Conservation (phyloP, 1,140 invertebrate species). For the Solen grandis region DNA sequence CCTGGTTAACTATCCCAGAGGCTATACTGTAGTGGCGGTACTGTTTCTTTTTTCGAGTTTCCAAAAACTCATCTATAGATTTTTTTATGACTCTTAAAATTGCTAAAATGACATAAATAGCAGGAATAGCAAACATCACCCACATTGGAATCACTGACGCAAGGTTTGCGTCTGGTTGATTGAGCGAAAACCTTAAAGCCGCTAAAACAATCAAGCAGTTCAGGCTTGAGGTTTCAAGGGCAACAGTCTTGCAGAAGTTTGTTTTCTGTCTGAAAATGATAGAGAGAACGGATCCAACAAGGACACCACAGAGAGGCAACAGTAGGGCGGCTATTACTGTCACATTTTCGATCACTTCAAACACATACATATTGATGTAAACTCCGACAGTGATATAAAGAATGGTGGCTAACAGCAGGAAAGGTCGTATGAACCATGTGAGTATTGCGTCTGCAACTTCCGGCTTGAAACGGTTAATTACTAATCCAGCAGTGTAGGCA, state of each 20-base stretch:
- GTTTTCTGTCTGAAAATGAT: constrained; percentile 71
- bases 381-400: constrained; percentile 79
- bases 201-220: constrained; percentile 76
- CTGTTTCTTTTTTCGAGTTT: constrained; percentile 69
- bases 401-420: constrained; percentile 76
- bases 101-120: constrained; percentile 72
- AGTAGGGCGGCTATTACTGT: constrained; percentile 70
- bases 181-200: constrained; percentile 74
- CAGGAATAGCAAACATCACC: constrained; percentile 77
- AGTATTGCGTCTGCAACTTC: constrained; percentile 73
- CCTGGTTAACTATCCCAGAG: constrained; percentile 74
- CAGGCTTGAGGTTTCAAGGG: constrained; percentile 74
- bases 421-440: constrained; percentile 78
- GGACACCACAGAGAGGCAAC: constrained; percentile 73
- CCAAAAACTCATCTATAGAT: constrained; percentile 62
- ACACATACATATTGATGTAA: constrained; percentile 80
- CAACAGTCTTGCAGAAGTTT: constrained; percentile 72
- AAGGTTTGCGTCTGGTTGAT: constrained; percentile 71
- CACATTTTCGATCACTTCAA: constrained; percentile 69
- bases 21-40: constrained; percentile 73
- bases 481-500: constrained; percentile 72
- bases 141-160: constrained; percentile 75
- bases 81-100: constrained; percentile 66
- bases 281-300: constrained; percentile 66
- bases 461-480: constrained; percentile 72